These are phyloP conservation scores for Erebia epiphron DNA, from an alignment of 2,888 invertebrate species.

Conservation along the genomic window DNA sequence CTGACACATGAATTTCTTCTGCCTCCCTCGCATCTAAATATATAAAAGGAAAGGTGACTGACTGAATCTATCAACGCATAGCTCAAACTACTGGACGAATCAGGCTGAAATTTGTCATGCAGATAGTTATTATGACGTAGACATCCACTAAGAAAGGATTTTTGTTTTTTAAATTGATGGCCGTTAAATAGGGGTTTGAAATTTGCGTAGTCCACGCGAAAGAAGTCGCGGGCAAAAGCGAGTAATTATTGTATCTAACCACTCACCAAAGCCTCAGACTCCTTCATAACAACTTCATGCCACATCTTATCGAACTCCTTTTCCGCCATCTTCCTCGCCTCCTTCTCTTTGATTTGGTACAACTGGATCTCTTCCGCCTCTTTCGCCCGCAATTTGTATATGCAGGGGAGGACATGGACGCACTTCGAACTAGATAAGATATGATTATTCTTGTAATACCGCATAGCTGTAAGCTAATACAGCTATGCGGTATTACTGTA, in stretches of 20 bases:
- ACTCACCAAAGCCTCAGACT: slow-evolving; percentile 75
- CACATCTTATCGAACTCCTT: slow-evolving; percentile 84
- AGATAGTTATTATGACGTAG: too few species aligned
- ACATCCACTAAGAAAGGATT: too few species aligned
- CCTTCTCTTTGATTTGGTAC: slow-evolving; percentile 84
- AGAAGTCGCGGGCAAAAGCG: too few species aligned
- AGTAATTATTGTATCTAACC: slow-evolving; percentile 1
- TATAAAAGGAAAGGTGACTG: too few species aligned
- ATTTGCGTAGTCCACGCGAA: too few species aligned
- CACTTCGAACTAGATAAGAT: slow-evolving; percentile 66
- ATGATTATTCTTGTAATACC: not conserved
- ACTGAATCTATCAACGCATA: too few species aligned
- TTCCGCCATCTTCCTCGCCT: slow-evolving; percentile 76
- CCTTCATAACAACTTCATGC: slow-evolving; percentile 83
- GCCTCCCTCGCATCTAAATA: slow-evolving; percentile 65
- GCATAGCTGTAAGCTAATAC: too few species aligned
- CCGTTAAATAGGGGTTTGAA: too few species aligned
- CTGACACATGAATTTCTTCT: slow-evolving; percentile 82
- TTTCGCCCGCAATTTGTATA: slow-evolving; percentile 69
- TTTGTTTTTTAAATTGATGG: too few species aligned
- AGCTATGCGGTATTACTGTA: too few species aligned
- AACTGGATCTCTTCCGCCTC: slow-evolving; percentile 81
- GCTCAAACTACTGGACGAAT: too few species aligned
- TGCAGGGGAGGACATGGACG: slow-evolving; percentile 64
- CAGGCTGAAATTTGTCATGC: too few species aligned